These are phyloP conservation scores for Capreolus pygargus DNA, from an alignment of 2,113 vertebrate species.

Conservation along the genomic window DNA sequence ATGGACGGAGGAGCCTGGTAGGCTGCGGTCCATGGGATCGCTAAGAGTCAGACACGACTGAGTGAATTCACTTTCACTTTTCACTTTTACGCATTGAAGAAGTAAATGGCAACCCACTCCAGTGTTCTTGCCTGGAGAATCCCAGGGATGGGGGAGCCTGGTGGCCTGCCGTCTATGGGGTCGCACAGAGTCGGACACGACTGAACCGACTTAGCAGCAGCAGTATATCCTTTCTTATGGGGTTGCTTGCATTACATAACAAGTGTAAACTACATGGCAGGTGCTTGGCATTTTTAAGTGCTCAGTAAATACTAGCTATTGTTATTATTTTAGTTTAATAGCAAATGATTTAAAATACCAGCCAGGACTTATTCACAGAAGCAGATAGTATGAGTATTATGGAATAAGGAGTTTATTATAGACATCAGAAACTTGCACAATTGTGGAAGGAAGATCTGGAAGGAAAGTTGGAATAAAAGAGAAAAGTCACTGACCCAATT, in stretches of 20 bases:
- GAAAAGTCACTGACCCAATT: background rate
- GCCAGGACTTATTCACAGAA: background rate
- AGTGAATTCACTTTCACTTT: no score
- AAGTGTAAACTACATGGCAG: background rate
- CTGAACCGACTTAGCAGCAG: no score
- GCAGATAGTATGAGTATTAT: background rate
- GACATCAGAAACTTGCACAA: background rate
- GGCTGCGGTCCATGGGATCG: no score
- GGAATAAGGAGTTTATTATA: background rate
- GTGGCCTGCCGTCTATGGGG: no score
- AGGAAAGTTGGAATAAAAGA: background rate
- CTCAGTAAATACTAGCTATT: background rate
- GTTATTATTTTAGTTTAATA: background rate
- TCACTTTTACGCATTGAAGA: no score
- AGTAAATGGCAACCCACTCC: no score
- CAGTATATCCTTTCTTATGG: background rate
- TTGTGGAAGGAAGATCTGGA: background rate
- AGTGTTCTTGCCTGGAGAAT: no score
- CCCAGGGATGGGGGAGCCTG: no score
- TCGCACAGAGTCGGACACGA: no score
- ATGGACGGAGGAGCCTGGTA: no score
- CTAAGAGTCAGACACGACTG: no score
- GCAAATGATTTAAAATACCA: background rate
- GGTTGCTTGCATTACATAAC: background rate
- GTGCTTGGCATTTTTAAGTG: background rate